phyloP scores from a whole-genome alignment of 2,113 vertebrate species.

The Thryonomys swinderianus region DNA sequence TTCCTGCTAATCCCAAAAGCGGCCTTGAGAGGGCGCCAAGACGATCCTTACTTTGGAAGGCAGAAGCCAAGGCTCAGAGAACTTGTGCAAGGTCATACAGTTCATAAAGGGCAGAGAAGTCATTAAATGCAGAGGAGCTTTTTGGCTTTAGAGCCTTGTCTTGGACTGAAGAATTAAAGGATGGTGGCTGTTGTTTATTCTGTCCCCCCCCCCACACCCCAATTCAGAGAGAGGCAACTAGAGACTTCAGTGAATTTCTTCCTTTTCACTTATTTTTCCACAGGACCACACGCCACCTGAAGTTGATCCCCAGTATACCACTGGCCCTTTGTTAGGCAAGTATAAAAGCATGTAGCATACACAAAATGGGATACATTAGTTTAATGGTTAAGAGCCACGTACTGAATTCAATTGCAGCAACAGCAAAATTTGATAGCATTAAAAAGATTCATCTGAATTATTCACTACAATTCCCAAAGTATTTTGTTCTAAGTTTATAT shows the following conservation, averaged over 20 bases:
- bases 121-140: not conserved
- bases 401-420: not conserved
- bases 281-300: not conserved
- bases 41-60: constrained; percentile 27
- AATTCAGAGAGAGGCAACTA: not conserved
- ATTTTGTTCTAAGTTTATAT: not conserved
- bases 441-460: not conserved
- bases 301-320: not conserved
- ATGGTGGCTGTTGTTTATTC: not conserved
- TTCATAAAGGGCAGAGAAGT: not conserved
- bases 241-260: not conserved
- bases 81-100: not conserved
- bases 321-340: rapidly evolving
- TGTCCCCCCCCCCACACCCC: not conserved
- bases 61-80: constrained; percentile 4
- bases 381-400: not conserved
- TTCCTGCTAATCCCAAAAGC: constrained; percentile 4
- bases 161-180: not conserved
- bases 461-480: not conserved
- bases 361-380: not conserved
- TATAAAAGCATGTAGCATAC: not conserved
- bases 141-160: not conserved
- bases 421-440: not conserved
- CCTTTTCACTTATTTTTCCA: not conserved
- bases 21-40: not conserved